Base-by-base conservation (phyloP, 2,888 invertebrate species). In the Blera fallax region DNA sequence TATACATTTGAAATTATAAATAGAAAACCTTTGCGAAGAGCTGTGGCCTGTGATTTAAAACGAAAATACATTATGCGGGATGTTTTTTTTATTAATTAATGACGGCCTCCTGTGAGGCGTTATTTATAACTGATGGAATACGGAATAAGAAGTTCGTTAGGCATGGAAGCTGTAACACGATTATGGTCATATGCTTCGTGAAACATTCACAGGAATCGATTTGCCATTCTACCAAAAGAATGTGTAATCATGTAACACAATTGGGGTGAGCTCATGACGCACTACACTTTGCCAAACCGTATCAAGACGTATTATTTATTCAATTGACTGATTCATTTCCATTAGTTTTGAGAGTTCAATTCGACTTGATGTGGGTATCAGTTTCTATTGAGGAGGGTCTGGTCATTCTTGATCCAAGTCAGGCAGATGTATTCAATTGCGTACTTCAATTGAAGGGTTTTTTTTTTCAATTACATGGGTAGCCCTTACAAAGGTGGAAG, bases 191-290 rank as follows among this genome's bases (percentile, higher is more conserved):
- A 24, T 82, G 76, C 70, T 76, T 64, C 48, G 65, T 69, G 45
- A 81, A 76, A 81, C 60, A 76, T 69, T 76, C 27, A 69, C 27
- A 32, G 67, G 34, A 62, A 62, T 76, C 54, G 76, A 62, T 69
- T 60, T 45, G 52, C 40, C 45, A 37, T 69, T 37, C 48, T 62
- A 27, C 34, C 8, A 40, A 14, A 40, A 6, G 14, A 0, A 5
- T 40, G 5, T 24, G 40, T 40, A 14, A 50, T 54, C n/a, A 21
- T 54, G 27, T 67, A 34, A 18, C n/a, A n/a, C 1, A n/a, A 0
- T 37, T 58, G 34, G 58, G 21, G n/a, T 21, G 21, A 56, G 18
- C 18, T 16, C n/a, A 48, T 70, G 58, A 58, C 70, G 58, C 56
- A 56, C 40, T 32, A 18, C 11, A 5, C 0, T 32, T 54, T 32